Conservation (phyloP, 2,797 vertebrate species). For the Scomberomorus guttatus region DNA sequence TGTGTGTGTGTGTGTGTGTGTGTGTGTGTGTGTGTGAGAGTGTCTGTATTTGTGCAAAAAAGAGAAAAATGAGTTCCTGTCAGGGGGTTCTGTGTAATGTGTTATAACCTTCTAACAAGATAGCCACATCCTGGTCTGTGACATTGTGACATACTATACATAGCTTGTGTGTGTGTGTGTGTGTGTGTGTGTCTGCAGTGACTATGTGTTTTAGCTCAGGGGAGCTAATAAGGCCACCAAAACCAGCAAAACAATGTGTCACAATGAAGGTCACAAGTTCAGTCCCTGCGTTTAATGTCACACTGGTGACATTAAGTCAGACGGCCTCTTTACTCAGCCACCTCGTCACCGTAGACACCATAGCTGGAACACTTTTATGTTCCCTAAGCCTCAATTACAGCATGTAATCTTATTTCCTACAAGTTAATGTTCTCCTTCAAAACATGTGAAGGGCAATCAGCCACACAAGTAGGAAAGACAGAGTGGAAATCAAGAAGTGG, state of each 20-base stretch:
- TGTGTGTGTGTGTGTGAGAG: constrained; percentile 1
- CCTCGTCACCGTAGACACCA: constrained; percentile 44
- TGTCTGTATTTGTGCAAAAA: constrained; percentile 24
- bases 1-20: background rate
- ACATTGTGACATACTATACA: constrained; percentile 58
- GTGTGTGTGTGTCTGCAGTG: constrained; percentile 6
- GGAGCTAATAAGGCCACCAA: constrained; percentile 75
- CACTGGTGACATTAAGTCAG: constrained; percentile 69
- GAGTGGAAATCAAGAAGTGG: constrained; percentile 43
- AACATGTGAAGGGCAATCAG: constrained; percentile 68
- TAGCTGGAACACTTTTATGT: constrained; percentile 53
- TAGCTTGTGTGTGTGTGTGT: constrained; percentile 21
- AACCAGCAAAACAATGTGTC: constrained; percentile 66
- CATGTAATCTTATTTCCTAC: constrained; percentile 69
- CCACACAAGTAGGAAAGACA: constrained; percentile 39
- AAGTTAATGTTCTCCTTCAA: constrained; percentile 69
- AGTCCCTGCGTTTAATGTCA: constrained; percentile 71
- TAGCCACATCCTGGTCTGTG: constrained; percentile 49
- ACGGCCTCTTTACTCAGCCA: constrained; percentile 67
- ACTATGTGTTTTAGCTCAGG: constrained; percentile 49
- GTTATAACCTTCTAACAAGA: constrained; percentile 68
- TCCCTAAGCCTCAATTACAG: constrained; percentile 75
- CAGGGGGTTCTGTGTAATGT: constrained; percentile 45
- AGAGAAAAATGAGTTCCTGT: constrained; percentile 57
- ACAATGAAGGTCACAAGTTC: constrained; percentile 77